Evolutionary conservation across 2,797 vertebrate species (phyloP), one percentile per base, ranked within the genome.

Genomic region (Lates japonicus): DNA sequence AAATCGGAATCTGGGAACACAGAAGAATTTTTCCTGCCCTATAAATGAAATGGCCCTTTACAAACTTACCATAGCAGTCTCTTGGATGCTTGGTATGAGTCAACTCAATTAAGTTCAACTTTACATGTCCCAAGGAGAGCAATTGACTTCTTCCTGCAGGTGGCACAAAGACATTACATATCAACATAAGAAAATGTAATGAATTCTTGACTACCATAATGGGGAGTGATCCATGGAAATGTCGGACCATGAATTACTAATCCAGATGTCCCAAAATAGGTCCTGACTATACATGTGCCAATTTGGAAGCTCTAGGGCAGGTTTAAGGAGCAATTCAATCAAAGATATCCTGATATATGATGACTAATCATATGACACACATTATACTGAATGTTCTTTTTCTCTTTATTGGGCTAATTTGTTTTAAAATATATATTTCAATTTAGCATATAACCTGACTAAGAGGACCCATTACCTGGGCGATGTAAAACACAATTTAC

Each of bases 81-180:
- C 62, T 69, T 67, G 82, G 48, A 89, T 83, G 83, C n/a, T n/a
- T n/a, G n/a, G n/a, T n/a, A n/a, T 80, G 82, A 89, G 89, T 91
- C 92, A 93, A 78, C 85, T 90, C 63, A 87, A 93, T 92, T 85
- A 92, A 82, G 82, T 89, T 93, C 83, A 91, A 90, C 87, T 92
- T 85, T 90, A 90, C 90, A 93, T 90, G 85, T 93, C 92, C 94
- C 90, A 92, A 88, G 78, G 93, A 92, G 88, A 93, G 93, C 91
- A 94, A 95, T 94, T 95, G 92, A 88, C 85, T 93, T 84, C 55
- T 44, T 72, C 77, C 87, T 85, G 80, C 85, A 85, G 82, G 89
- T 91, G 81, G 83, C 86, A 85, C 78, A 88, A 91, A 85, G 92
- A 90, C 88, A 81, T 80, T 74, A 72, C 80, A 66, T 75, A 86